Base-by-base conservation (phyloP, 2,888 invertebrate species). In the Tiliacea aurago region DNA sequence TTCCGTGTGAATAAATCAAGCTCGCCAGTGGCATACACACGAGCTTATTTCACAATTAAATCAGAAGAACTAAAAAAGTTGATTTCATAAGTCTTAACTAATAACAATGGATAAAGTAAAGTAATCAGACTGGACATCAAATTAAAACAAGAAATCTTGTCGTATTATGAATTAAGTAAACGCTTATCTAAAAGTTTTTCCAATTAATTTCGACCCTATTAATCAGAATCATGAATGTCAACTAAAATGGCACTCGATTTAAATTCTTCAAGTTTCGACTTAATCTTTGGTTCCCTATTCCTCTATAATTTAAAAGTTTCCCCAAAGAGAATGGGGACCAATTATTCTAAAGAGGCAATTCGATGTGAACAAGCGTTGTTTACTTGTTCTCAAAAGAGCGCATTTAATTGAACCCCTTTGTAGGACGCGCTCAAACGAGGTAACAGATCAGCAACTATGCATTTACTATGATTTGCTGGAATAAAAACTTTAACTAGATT, bases 261-360 rank as follows among this genome's bases (percentile, higher is more conserved):
- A 76, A 81, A 78, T 86, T 80, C 81, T 72, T 73, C 49, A 68
- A 77, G 81, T 81, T 70, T 43, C 9, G 15, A 67, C 47, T 70
- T 66, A 55, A 73, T 66, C 47, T 79, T 73, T 78, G 83, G 85
- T 87, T 85, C 84, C 77, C 82, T 67, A 76, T 77, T 73, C 68
- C 70, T 82, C 87, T 85, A 88, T 89, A 90, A 88, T 92, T 88
- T 86, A 88, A 90, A 92, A 89, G 84, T 90, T 92, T 87, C 69
- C 76, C 82, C 87, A 90, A 89, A 89, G 86, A 90, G 90, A 92
- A 90, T 89, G 89, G 86, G 80, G 87, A 90, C 90, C 92, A 94
- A 93, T 95, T 93, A 93, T 92, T 91, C 85, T 90, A 89, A 93
- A 88, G 85, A 92, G 91, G 88, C 91, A 91, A 91, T 94, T 93